These are phyloP conservation scores for Tetranychus truncatus DNA, from an alignment of 2,888 invertebrate species.

Conservation along the genomic window DNA sequence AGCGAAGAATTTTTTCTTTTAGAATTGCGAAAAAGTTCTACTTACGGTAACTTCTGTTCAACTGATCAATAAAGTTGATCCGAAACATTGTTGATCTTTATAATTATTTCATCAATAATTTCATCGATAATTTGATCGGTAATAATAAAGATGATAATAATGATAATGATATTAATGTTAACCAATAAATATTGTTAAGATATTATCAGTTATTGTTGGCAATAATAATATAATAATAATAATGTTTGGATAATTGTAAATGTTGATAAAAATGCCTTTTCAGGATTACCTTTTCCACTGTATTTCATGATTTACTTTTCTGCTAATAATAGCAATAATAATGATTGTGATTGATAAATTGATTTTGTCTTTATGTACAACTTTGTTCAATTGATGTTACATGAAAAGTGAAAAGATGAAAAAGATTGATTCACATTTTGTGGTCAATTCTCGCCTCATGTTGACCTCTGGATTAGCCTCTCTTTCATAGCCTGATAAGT, in stretches of 20 bases:
- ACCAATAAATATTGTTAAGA: background rate
- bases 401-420: background rate
- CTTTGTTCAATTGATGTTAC: background rate
- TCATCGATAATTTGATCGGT: too few species aligned
- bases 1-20: too few species aligned
- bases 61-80: too few species aligned
- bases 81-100: too few species aligned
- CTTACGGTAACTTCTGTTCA: too few species aligned
- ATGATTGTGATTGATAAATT: background rate
- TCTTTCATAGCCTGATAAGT: background rate
- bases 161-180: background rate
- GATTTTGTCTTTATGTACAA: background rate
- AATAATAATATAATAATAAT: background rate
- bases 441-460: background rate
- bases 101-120: too few species aligned
- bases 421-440: background rate
- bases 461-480: too few species aligned
- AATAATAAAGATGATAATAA: too few species aligned
- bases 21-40: too few species aligned
- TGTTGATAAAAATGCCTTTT: background rate
- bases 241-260: background rate
- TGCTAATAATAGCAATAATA: too few species aligned
- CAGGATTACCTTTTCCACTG: background rate
- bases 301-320: background rate
- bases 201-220: background rate